These are phyloP conservation scores for Arctia plantaginis DNA, from an alignment of 2,888 invertebrate species.

Conservation along the genomic window DNA sequence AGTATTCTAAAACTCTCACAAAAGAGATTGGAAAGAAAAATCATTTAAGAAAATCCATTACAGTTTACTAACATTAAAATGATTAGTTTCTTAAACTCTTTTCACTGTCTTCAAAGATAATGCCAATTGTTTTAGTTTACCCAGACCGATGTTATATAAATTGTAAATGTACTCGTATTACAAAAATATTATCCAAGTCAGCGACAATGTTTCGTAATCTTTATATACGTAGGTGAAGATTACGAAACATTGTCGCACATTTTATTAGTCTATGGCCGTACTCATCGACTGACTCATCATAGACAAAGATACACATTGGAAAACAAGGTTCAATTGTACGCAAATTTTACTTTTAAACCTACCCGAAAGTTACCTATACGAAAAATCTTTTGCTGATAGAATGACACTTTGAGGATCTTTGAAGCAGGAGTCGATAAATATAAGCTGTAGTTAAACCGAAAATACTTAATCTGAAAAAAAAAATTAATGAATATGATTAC, in stretches of 20 bases:
- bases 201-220: conserved; percentile 57
- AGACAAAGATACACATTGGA: conserved; percentile 51
- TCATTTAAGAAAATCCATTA: no score
- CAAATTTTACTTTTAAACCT: background rate
- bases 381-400: no score
- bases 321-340: conserved; percentile 16
- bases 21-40: no score
- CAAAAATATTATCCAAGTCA: conserved; percentile 47
- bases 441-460: no score
- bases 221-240: conserved; percentile 48
- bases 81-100: background rate
- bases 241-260: conserved; percentile 54
- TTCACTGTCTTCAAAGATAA: background rate
- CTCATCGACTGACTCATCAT: conserved; percentile 40
- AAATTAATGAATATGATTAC: no score
- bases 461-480: no score
- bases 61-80: background rate
- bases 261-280: background rate
- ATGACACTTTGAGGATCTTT: no score
- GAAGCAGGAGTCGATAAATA: no score
- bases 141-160: conserved; percentile 18
- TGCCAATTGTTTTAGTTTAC: background rate
- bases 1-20: no score
- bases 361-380: no score
- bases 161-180: conserved; percentile 46